Base-by-base conservation (phyloP, 1,140 invertebrate genomes). In the Drosophila rhopaloa region DNA sequence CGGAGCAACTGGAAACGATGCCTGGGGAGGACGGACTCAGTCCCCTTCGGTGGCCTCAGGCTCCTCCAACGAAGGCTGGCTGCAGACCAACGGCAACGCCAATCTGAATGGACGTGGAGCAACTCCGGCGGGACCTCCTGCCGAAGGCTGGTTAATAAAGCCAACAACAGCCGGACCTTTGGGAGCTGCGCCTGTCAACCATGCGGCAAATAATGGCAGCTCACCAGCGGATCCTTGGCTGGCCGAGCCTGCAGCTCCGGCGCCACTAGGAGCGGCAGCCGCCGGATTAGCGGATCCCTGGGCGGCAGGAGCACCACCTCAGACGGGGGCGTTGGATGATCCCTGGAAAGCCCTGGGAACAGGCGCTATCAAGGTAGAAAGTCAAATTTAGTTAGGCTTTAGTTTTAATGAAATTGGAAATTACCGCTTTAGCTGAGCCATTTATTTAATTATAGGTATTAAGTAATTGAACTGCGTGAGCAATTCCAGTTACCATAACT, bases 141-240 rank as follows among this genome's bases (percentile, higher is more conserved):
- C 56, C n/a, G 91, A 92, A 19, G 77, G 88, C 14, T 91, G 90
- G 85, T 53, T 92, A 13, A 73, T 79, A n/a, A 92, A 90, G 74
- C 54, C 76, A 1, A 50, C 76, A 27, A 71, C 68, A 0, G 56
- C 35, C n/a, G 55, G 65, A 19, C 68, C 54, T 32, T 40, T 83
- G 53, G 92, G 74, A 14, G 61, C 79, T 27, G 54, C 74, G 14
- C 70, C 81, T 7, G 50, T 77, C 0, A 75, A 41, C 19, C 54
- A 74, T 41, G 79, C 81, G 57, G 77, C 91, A 57, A 79, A 50
- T 54, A 90, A 78, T 60, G 76, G 73, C 59, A 62, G 73, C 51
- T 46, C 74, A 90, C 54, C 92, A 5, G 93, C 92, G 43, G 95
- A 95, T 93, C 94, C 95, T 3, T 95, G 95, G 95, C 92, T 93